A percentile compares a stretch with the other conserved stretches of the same genome.
Evolutionary conservation across 2,888 invertebrate species (phyloP).

Genomic region (Ornithoptera alexandrae): DNA sequence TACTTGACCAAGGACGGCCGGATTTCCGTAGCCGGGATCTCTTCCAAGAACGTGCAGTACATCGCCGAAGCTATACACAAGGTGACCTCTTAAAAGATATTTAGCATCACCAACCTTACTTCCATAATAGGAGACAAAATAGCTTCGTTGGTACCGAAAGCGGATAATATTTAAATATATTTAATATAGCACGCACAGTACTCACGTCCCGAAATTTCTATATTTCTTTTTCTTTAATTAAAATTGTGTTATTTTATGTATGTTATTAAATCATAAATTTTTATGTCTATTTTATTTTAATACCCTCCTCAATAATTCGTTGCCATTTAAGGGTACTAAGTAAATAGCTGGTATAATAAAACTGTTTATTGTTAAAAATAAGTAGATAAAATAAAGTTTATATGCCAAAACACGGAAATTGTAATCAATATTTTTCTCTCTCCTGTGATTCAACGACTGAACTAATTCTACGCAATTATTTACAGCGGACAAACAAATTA

Average conservation of each 20-base stretch:
- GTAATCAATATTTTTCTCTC: conserved; percentile 58
- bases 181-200: neutral
- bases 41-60: conserved; percentile 96
- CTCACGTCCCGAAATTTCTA: no score
- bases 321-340: conserved; percentile 31
- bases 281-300: conserved; percentile 14
- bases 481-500: conserved; percentile 72
- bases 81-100: conserved; percentile 86
- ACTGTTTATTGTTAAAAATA: conserved; percentile 77
- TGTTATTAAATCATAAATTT: conserved; percentile 33
- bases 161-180: conserved; percentile 55
- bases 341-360: conserved; percentile 55
- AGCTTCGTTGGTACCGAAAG: conserved; percentile 36
- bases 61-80: conserved; percentile 95
- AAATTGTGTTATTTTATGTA: conserved; percentile 26
- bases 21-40: conserved; percentile 98
- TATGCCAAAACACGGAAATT: conserved; percentile 74
- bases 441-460: conserved; percentile 65
- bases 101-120: conserved; percentile 36
- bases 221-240: conserved; percentile 12
- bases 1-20: conserved; percentile 98
- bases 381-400: conserved; percentile 78
- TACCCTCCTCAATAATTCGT: conserved; percentile 23
- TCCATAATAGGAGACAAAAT: conserved; percentile 31
- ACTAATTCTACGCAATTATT: conserved; percentile 71